Conservation (phyloP, 2,797 vertebrate genomes). For the Hafferia zeledoni region DNA sequence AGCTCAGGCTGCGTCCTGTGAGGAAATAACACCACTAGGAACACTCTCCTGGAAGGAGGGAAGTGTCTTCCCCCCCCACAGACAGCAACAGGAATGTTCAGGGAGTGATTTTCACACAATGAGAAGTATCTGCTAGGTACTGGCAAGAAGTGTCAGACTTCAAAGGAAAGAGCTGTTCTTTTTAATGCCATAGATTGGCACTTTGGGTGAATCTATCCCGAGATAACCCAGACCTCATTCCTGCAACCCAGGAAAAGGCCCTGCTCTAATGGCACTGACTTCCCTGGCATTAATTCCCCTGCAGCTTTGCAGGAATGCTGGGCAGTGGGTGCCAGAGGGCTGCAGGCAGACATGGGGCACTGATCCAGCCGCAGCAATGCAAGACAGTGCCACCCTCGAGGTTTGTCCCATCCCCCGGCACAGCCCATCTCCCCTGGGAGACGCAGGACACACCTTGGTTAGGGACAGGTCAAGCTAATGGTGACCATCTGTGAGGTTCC, state of each 20-base stretch:
- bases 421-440: neutral
- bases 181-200: neutral
- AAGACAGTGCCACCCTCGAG: accelerated
- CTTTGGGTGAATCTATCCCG: neutral
- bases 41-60: neutral
- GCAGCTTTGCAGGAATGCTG: neutral
- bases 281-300: accelerated
- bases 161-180: conserved; percentile 9
- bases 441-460: neutral
- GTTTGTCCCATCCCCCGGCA: neutral
- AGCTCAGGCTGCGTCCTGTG: neutral
- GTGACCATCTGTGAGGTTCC: too few species aligned
- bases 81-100: neutral
- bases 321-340: accelerated
- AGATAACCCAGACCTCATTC: neutral
- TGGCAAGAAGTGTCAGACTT: conserved; percentile 47
- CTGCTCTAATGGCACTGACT: neutral
- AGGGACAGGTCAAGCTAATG: neutral
- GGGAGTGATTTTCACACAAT: conserved; percentile 29
- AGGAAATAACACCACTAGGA: neutral
- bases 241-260: neutral
- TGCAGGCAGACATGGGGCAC: neutral
- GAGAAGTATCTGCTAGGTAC: conserved; percentile 27
- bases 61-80: neutral
- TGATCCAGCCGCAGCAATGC: neutral